These are phyloP conservation scores for Heterocephalus glaber DNA, from an alignment of 2,113 vertebrate species.

Conservation along the genomic window DNA sequence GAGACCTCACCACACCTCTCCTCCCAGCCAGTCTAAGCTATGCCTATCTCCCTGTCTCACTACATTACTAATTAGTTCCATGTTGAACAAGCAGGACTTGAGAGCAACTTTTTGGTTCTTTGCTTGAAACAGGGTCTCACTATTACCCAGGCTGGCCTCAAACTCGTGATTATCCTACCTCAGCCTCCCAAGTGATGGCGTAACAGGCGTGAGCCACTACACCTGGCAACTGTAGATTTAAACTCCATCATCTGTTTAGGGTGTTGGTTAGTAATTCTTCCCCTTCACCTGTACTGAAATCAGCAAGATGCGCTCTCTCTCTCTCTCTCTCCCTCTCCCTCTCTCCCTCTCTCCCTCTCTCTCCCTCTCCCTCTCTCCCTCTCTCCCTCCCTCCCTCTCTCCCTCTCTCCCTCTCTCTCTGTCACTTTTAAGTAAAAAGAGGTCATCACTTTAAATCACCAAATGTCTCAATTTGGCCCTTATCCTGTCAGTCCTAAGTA, in stretches of 20 bases:
- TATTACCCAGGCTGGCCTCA: background rate
- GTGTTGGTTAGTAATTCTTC: background rate
- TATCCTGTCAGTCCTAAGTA: background rate
- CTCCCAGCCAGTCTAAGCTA: background rate
- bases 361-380: too few species aligned
- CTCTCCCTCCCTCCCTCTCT: too few species aligned
- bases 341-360: too few species aligned
- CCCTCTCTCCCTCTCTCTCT: too few species aligned
- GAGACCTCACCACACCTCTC: background rate
- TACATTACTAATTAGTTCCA: background rate
- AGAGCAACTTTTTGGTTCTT: background rate
- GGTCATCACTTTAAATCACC: background rate
- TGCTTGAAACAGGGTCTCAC: background rate
- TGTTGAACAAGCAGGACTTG: background rate
- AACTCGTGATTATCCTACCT: background rate
- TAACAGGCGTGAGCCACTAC: too few species aligned
- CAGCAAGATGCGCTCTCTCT: background rate
- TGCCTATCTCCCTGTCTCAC: background rate
- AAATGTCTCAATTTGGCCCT: background rate
- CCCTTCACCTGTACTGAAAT: background rate
- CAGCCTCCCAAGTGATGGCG: too few species aligned
- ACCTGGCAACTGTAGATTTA: too few species aligned
- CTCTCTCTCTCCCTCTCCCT: too few species aligned
- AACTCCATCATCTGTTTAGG: too few species aligned
- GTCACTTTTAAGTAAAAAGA: conserved; percentile 37